phyloP scores from a whole-genome alignment of 2,888 invertebrate genomes.

The Euproctis similis region DNA sequence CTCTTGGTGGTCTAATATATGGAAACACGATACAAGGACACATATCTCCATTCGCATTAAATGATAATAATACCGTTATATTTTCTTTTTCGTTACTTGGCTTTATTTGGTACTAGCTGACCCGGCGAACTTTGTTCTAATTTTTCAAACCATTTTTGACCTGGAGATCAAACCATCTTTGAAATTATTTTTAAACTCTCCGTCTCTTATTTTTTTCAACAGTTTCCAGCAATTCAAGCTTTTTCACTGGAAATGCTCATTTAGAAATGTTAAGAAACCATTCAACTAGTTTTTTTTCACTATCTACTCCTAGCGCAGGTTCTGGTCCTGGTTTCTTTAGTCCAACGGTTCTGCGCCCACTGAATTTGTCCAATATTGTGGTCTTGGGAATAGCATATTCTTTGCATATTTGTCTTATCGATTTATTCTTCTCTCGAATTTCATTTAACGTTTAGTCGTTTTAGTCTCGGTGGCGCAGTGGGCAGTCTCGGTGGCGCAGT shows the following conservation, averaged over 20 bases:
- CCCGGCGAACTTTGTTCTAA: background rate
- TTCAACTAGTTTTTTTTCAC: constrained; percentile 21
- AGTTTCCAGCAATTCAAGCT: constrained; percentile 9
- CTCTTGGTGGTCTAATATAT: constrained; percentile 14
- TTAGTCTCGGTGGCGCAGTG: too few relatives aligned
- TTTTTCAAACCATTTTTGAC: background rate
- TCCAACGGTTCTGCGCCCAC: constrained; percentile 12
- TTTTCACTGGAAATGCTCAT: constrained; percentile 31
- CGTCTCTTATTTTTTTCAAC: background rate
- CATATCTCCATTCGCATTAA: constrained; percentile 20
- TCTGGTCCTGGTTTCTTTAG: constrained; percentile 14
- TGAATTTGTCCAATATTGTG: constrained; percentile 15
- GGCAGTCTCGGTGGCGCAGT: too few relatives aligned
- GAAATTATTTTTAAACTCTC: background rate
- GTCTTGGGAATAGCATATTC: constrained; percentile 15
- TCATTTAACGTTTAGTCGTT: constrained; percentile 9
- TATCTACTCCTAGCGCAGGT: constrained; percentile 17
- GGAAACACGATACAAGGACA: constrained; percentile 19
- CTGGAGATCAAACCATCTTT: background rate
- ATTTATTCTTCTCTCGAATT: constrained; percentile 11
- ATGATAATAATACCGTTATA: constrained; percentile 25
- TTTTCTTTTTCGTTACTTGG: constrained; percentile 26
- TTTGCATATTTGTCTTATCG: constrained; percentile 17
- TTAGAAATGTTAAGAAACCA: constrained; percentile 26
- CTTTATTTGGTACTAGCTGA: constrained; percentile 9